Conservation (phyloP, 2,888 invertebrate species). For the Orthonychiurus folsomi region DNA sequence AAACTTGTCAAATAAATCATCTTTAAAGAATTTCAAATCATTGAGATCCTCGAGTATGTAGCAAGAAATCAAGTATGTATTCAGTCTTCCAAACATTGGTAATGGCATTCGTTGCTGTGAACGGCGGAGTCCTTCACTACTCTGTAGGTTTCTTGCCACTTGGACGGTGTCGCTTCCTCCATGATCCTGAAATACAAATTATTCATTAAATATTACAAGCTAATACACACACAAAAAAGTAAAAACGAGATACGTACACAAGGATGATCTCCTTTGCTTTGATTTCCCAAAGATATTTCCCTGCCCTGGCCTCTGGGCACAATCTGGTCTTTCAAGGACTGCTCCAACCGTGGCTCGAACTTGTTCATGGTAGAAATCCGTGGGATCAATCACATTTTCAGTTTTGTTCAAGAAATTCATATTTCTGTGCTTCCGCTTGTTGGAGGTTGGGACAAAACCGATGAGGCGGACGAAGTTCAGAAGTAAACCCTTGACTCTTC, state of each 20-base stretch:
- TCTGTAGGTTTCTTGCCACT: conserved; percentile 32
- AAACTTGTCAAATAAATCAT: no score
- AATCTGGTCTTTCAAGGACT: conserved; percentile 32
- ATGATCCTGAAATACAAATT: conserved; percentile 24
- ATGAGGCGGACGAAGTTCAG: conserved; percentile 3
- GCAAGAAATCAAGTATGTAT: no score
- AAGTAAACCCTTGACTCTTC: not conserved
- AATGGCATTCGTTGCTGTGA: conserved; percentile 32
- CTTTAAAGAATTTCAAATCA: no score
- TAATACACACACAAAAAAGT: not conserved
- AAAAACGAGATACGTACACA: conserved; percentile 29
- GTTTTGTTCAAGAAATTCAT: conserved; percentile 6
- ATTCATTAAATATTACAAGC: not conserved
- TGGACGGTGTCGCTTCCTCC: conserved; percentile 32
- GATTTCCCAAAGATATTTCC: conserved; percentile 31
- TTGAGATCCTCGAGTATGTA: not conserved
- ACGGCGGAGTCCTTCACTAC: conserved; percentile 32
- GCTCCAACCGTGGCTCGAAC: conserved; percentile 37
- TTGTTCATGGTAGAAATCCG: conserved; percentile 25
- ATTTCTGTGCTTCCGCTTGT: conserved; percentile 10
- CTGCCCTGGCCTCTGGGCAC: conserved; percentile 36
- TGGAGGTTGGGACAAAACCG: conserved; percentile 1
- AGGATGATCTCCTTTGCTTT: conserved; percentile 37
- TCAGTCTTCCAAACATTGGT: conserved; percentile 24
- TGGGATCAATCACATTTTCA: conserved; percentile 11